Percentiles rank a stretch among this genome's conserved stretches.
Evolutionary conservation across 2,113 vertebrate genomes (phyloP).

Genomic region (Halcyon malimbica): DNA sequence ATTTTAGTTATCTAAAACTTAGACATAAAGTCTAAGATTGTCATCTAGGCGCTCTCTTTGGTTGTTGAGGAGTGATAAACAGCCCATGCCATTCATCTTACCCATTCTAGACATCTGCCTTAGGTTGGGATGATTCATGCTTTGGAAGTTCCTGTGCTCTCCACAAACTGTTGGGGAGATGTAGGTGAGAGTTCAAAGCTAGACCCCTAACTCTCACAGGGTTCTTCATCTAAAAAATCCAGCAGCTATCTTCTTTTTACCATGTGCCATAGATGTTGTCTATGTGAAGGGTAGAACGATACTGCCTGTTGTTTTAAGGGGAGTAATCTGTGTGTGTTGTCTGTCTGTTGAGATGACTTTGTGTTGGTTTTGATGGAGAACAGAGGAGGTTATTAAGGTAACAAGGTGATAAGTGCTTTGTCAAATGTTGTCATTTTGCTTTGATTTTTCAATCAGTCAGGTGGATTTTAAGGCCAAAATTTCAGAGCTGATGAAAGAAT

Average conservation of each 20-base stretch:
- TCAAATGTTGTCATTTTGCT: neutral
- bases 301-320: neutral
- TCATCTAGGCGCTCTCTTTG: slow-evolving; percentile 36
- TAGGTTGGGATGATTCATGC: slow-evolving; percentile 25
- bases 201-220: neutral
- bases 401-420: neutral
- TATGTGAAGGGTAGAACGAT: neutral
- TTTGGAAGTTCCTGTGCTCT: neutral
- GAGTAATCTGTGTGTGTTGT: neutral
- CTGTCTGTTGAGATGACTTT: neutral
- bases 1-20: slow-evolving; percentile 34
- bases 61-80: slow-evolving; percentile 51
- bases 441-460: neutral
- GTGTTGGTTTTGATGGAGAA: neutral
- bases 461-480: neutral
- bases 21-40: slow-evolving; percentile 49
- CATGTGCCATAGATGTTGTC: neutral
- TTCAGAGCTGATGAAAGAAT: neutral
- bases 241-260: neutral
- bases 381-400: neutral
- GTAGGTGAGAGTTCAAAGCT: neutral
- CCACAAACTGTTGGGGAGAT: neutral
- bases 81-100: slow-evolving; percentile 41
- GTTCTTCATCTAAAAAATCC: neutral
- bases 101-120: slow-evolving; percentile 37